A percentile compares a stretch with the other conserved stretches of the same genome.
phyloP scores from a whole-genome alignment of 92 coral and sea anemone genomes.

The Paragorgia papillata region DNA sequence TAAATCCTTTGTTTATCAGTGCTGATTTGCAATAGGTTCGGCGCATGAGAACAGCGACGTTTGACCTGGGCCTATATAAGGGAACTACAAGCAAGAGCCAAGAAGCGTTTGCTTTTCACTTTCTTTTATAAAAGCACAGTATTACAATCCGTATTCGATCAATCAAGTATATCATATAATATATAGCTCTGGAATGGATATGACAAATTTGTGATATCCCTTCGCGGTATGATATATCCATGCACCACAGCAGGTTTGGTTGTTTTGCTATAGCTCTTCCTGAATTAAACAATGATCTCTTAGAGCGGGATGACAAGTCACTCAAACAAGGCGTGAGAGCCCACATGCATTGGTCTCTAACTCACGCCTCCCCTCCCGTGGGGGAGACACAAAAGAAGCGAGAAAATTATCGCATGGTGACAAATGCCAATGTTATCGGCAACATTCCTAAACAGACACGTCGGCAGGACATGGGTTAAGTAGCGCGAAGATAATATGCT shows the following conservation, averaged over 20 bases:
- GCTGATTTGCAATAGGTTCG: no score
- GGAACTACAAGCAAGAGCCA: no score
- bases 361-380: constrained; percentile 35
- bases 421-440: constrained; percentile 26
- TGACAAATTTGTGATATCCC: no score
- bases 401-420: constrained; percentile 16
- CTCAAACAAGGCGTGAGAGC: neutral
- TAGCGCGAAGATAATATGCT: neutral
- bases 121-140: no score
- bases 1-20: no score
- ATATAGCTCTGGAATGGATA: no score
- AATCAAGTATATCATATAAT: no score
- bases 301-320: constrained; percentile 1
- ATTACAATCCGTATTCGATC: no score
- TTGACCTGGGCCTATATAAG: no score
- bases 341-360: neutral
- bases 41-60: no score
- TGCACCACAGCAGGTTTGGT: neutral
- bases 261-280: neutral
- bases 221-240: no score
- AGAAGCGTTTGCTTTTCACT: no score
- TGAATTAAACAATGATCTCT: neutral
- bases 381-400: constrained; percentile 10
- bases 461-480: neutral
- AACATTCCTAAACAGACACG: constrained; percentile 21